Evolutionary conservation across 2,888 invertebrate genomes (phyloP), one percentile per base, ranked within the genome.

Genomic region (Apomyelois bistriatella): DNA sequence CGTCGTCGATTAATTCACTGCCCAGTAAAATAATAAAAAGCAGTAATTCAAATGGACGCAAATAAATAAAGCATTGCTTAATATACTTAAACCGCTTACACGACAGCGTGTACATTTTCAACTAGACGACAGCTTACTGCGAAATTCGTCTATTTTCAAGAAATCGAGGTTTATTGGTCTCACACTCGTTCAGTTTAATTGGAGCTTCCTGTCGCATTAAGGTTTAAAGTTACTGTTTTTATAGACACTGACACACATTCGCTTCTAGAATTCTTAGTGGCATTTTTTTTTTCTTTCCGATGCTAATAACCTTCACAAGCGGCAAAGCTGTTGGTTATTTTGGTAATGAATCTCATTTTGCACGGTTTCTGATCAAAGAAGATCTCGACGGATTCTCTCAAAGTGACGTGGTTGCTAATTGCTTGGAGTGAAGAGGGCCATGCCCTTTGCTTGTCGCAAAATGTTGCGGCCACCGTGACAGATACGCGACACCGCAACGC

Each of bases 331-430:
- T 60, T 53, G 32, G 59, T 81, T 76, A 82, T 79, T 83, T 79
- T 81, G 80, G 82, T 72, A 59, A 70, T 72, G 68, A 75, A 78
- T 77, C 70, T 80, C 78, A 74, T 82, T 82, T 82, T 79, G 81
- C 76, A 70, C 65, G 66, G 62, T 60, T 63, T 60, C 59, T 80
- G 87, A 87, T 89, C 89, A 89, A 85, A 85, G 85, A 64, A 57
- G 65, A 61, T 61, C 69, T 67, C 65, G 65, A 66, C 67, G 63
- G 63, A 65, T 76, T 69, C 76, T 72, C 68, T 72, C 74, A 69
- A 78, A 79, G 68, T 81, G 85, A 85, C 84, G 74, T 65, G 64
- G 65, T 64, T 74, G 79, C 80, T 86, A 83, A 87, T 87, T 85
- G 79, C 75, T 83, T 73, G 65, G 74, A 79, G 82, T 83, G 79